A percentile compares a stretch with the other conserved stretches of the same genome.
These are phyloP conservation scores for Corydoras sp. DNA, from an alignment of 2,113 vertebrate genomes.

Conservation along the genomic window DNA sequence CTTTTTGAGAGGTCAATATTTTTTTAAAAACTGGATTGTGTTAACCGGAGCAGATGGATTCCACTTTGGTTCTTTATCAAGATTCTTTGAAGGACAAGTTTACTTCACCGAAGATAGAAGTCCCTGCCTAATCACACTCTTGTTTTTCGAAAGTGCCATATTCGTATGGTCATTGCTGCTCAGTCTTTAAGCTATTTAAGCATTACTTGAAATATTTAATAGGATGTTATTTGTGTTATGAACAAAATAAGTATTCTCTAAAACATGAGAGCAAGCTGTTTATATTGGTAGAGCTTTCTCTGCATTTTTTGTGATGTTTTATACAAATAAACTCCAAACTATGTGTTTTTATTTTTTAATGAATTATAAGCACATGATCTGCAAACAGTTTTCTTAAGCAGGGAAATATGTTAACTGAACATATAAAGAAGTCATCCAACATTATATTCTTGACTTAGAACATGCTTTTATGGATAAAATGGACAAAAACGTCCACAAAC, in stretches of 20 bases:
- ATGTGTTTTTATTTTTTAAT: too few relatives aligned
- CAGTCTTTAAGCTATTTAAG: slow-evolving; percentile 34
- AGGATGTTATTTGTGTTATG: slow-evolving; percentile 8
- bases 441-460: too few relatives aligned
- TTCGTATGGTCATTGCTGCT: slow-evolving; percentile 27
- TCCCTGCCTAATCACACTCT: slow-evolving; percentile 17
- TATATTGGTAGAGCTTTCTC: slow-evolving; percentile 6
- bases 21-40: neutral
- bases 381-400: too few relatives aligned
- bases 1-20: slow-evolving; percentile 44
- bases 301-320: too few relatives aligned
- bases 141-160: neutral
- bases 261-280: slow-evolving; percentile 15
- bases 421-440: too few relatives aligned
- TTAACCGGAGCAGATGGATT: neutral
- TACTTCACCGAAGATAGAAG: neutral
- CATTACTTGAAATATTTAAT: slow-evolving; percentile 48
- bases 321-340: too few relatives aligned
- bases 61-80: too few relatives aligned
- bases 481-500: too few relatives aligned
- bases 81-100: neutral
- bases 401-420: too few relatives aligned
- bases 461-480: too few relatives aligned
- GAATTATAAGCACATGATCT: too few relatives aligned
- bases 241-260: slow-evolving; percentile 27